Base-by-base conservation (phyloP, 2,888 invertebrate genomes). In the Parnassius mnemosyne region DNA sequence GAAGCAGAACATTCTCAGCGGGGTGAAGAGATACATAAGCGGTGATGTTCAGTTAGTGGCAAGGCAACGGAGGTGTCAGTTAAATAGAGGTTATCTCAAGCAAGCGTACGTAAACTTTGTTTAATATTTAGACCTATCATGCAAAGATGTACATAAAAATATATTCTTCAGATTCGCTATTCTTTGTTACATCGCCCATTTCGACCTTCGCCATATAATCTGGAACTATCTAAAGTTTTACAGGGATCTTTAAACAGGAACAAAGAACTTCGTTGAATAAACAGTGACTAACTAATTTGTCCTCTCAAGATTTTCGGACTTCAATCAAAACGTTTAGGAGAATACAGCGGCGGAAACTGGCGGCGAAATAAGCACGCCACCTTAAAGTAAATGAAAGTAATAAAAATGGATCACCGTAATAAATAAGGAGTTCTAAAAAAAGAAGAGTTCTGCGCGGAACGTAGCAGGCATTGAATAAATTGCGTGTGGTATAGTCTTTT, bases 1-100 rank as follows among this genome's bases (percentile, higher is more conserved):
- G 83, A 91, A 91, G 90, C 91, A 88, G 89, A 89, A 78, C 90
- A 91, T 89, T 88, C 89, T 89, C 89, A 91, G 90, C 89, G 79
- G 83, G 83, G 85, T 87, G 86, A 87, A 87, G 85, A 85, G 69
- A 71, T 83, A 88, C 79, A 83, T 79, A 91, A 90, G 91, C 90
- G 73, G 87, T 89, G 87, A 80, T 83, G 75, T 84, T 85, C 80
- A 88, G 90, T 91, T 91, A 91, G 90, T 91, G 90, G 89, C 91
- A 91, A 88, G 90, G 88, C 87, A 85, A 80, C 79, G 74, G 84
- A 81, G 79, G 80, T 87, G 85, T 88, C 79, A 84, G 86, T 87
- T 77, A 79, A 74, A 79, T 73, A 69, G 68, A 78, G 74, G 74
- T 77, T 78, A 78, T 79, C 76, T 78, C 81, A 90, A 88, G 88